Conservation (phyloP, 2,888 invertebrate genomes). For the Catonia carolina region DNA sequence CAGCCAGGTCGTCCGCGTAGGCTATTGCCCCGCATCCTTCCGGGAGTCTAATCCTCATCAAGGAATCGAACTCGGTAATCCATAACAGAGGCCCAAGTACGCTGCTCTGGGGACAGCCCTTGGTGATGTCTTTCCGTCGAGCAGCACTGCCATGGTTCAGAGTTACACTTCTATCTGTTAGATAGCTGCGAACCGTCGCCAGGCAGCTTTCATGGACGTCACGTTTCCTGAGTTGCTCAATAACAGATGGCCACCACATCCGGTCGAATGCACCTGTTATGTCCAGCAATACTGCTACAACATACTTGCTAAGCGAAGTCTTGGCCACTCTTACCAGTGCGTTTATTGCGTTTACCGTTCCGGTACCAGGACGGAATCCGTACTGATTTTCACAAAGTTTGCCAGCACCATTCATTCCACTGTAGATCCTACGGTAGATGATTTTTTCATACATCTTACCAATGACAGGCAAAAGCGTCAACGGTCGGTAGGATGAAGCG, state of each 20-base stretch:
- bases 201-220: neutral
- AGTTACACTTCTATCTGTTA: neutral
- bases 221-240: neutral
- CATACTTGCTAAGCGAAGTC: neutral
- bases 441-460: too few relatives aligned
- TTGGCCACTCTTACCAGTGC: neutral
- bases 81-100: constrained; percentile 30
- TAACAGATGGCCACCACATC: constrained; percentile 15
- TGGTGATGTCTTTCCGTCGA: constrained; percentile 18
- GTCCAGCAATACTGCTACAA: constrained; percentile 1
- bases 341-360: constrained; percentile 5
- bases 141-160: too few relatives aligned
- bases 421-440: too few relatives aligned
- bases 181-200: neutral
- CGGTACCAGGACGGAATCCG: neutral
- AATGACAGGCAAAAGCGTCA: neutral
- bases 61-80: constrained; percentile 27
- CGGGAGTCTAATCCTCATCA: constrained; percentile 16
- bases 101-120: constrained; percentile 34
- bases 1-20: constrained; percentile 24
- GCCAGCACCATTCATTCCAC: too few relatives aligned
- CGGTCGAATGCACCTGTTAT: constrained; percentile 11
- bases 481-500: too few relatives aligned
- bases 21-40: neutral
- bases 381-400: too few relatives aligned